Conservation (phyloP, 2,888 invertebrate species). For the Elysia crispata region DNA sequence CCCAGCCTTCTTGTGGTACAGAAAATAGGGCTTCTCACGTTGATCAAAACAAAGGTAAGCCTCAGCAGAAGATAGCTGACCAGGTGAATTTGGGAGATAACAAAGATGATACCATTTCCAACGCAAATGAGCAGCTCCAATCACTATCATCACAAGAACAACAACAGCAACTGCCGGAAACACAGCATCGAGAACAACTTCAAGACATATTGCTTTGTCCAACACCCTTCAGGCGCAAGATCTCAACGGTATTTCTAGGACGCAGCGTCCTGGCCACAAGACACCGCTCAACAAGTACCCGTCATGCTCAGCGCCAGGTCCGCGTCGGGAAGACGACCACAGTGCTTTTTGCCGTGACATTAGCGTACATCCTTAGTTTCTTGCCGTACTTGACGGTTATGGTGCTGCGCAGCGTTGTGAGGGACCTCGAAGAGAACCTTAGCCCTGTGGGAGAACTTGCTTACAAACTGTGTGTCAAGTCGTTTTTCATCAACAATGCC, state of each 20-base stretch:
- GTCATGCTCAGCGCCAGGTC: slow-evolving; percentile 51
- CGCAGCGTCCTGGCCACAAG: slow-evolving; percentile 46
- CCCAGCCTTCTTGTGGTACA: no score
- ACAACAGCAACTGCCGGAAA: not conserved
- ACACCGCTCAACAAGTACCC: slow-evolving; percentile 16
- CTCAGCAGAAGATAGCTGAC: no score
- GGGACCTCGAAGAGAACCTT: slow-evolving; percentile 65
- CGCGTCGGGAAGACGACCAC: slow-evolving; percentile 68
- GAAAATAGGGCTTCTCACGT: no score
- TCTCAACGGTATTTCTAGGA: not conserved
- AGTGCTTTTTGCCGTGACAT: slow-evolving; percentile 69
- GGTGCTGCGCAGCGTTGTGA: slow-evolving; percentile 65
- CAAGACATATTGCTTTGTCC: no score
- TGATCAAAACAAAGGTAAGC: no score
- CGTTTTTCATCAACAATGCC: slow-evolving; percentile 73
- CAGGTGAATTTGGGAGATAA: no score
- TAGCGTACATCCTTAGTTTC: slow-evolving; percentile 70
- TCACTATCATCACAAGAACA: not conserved
- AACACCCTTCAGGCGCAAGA: no score
- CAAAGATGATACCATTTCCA: no score
- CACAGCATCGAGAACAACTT: not conserved
- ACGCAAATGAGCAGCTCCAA: not conserved
- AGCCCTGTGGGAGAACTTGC: slow-evolving; percentile 63
- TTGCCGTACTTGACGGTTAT: slow-evolving; percentile 70
- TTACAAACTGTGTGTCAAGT: slow-evolving; percentile 71